These are phyloP conservation scores for Elymnias hypermnestra DNA, from an alignment of 1,140 invertebrate species.

Conservation along the genomic window DNA sequence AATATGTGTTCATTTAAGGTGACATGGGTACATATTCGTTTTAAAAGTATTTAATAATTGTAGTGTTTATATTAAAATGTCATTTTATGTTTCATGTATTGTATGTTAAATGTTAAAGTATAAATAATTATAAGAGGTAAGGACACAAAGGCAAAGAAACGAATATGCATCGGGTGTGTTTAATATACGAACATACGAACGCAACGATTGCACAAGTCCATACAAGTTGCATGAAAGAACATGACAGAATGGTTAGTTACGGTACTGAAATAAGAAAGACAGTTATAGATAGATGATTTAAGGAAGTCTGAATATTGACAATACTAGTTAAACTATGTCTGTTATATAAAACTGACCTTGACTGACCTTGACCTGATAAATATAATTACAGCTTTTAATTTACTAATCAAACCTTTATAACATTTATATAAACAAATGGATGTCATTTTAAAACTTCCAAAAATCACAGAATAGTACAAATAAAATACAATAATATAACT, in stretches of 20 bases:
- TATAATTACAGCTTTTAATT: no score
- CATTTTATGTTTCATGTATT: no score
- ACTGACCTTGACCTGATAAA: no score
- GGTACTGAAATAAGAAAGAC: conserved; percentile 42
- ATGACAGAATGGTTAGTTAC: conserved; percentile 42
- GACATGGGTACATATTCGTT: conserved; percentile 17
- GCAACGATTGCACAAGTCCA: conserved; percentile 42
- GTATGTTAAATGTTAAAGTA: no score
- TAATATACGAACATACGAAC: conserved; percentile 31
- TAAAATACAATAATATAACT: conserved; percentile 6
- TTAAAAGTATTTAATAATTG: conserved; percentile 2
- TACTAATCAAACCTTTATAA: no score
- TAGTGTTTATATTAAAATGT: neutral
- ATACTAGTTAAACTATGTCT: no score
- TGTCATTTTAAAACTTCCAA: conserved; percentile 2
- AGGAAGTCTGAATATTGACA: conserved; percentile 24
- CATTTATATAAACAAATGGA: no score
- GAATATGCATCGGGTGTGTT: conserved; percentile 19
- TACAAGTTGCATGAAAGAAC: conserved; percentile 59
- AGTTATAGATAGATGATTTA: conserved; percentile 22
- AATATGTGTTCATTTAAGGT: neutral
- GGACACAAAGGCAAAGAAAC: no score
- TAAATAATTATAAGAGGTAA: no score
- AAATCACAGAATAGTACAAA: conserved; percentile 6
- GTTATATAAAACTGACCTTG: no score